Base-by-base conservation (phyloP, 2,113 vertebrate genomes). In the Neofelis nebulosa region DNA sequence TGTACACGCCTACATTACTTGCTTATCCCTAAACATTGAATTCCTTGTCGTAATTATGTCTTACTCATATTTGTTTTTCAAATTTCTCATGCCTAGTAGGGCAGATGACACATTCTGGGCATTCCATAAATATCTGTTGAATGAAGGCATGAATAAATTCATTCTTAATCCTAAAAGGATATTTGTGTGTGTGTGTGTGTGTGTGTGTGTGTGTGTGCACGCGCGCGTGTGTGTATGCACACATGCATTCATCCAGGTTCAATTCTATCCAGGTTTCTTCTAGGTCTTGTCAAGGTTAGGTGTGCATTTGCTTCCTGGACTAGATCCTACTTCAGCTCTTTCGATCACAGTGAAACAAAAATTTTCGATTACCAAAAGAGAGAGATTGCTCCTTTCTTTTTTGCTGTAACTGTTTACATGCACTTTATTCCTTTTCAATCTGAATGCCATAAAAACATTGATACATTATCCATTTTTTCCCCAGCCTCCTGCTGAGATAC, bases 181-280 rank as follows among this genome's bases (percentile, higher is more conserved):
- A 0, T 48, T 2, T 74, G 25, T 63, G 19, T 73, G 9, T 73
- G 36, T 73, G 9, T 23, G n/a, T 71, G 69, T 38, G 2, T 38
- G 2, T 61, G 38, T 6, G 7, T 41, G 19, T 8, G 27, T 33
- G 27, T 8, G 11, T 38, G 27, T 6, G 76, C 0, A 3, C 2
- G 3, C 3, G 0, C 12, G 2, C 19, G 13, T 7, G 2, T 13
- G 5, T 21, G 2, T 38, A 6, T 61, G 31, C 19, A 3, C 8
- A 29, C 14, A 3, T 66, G 36, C 13, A 13, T 57, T 29, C n/a
- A 36, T 48, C 48, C 52, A 52, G 19, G 6, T 91, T 80, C 29
- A 36, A 33, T 45, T 82, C n/a, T 61, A 41, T 57, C 25, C 13
- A 79, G 12, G 25, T 8, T 76, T 82, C 79, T 76, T 45, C 36